These are phyloP conservation scores for Oreortyx pictus DNA, from an alignment of 2,797 vertebrate genomes.

Conservation along the genomic window DNA sequence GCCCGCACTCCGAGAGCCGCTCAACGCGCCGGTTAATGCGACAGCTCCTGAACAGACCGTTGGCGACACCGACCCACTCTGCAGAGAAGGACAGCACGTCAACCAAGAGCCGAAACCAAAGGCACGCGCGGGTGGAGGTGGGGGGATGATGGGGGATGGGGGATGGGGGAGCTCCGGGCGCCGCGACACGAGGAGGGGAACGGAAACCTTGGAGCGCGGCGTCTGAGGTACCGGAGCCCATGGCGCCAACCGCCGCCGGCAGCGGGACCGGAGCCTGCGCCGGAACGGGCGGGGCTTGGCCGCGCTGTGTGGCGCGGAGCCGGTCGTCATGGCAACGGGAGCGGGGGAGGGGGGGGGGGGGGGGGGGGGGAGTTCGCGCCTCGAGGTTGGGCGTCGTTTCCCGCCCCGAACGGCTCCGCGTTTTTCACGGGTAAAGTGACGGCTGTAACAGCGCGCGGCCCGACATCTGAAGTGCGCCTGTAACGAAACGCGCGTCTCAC, in stretches of 20 bases:
- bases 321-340: background rate
- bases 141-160: too few species aligned
- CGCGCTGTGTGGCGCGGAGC: background rate
- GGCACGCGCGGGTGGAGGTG: too few species aligned
- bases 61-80: conserved; percentile 93
- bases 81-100: conserved; percentile 19
- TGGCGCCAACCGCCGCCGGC: background rate
- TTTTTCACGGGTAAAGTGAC: background rate
- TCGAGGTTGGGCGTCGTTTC: too few species aligned
- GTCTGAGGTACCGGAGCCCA: too few species aligned
- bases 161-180: too few species aligned
- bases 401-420: fast-evolving
- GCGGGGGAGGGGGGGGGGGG: fast-evolving
- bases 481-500: too few species aligned
- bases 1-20: conserved; percentile 87
- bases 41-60: conserved; percentile 90
- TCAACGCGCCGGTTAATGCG: conserved; percentile 83
- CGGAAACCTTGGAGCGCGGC: too few species aligned
- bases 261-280: background rate
- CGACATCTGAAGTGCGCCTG: too few species aligned
- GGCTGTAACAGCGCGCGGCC: background rate
- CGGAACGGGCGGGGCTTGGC: background rate
- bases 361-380: fast-evolving
- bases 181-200: too few species aligned
- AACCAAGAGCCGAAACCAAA: background rate